Evolutionary conservation across 2,113 vertebrate genomes (phyloP), one percentile per base, ranked within the genome.

Genomic region (Rhineura floridana): DNA sequence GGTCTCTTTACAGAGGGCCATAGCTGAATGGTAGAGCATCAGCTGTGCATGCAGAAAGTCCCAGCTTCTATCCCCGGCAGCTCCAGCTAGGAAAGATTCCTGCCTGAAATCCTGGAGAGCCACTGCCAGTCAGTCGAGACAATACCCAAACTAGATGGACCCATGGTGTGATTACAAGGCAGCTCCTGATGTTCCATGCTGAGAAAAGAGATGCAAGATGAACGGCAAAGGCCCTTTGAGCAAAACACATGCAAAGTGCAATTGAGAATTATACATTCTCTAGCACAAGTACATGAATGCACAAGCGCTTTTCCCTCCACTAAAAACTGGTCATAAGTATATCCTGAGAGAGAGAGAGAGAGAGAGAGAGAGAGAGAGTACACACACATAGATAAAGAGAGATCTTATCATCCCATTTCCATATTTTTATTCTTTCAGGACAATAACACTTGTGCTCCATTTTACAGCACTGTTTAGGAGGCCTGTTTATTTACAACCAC

Each of bases 401-500:
- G 48, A 69, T 0, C 9, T 33, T 77, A 28, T 13, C 59, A 72
- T 77, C 59, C 72, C 0, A 0, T 55, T 73, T 67, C 77, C 78
- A 21, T 69, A 39, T 75, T 46, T 84, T 46, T 65, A 80, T 52
- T 85, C 46, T 76, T 76, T 63, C 84, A 76, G 30, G 59, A 36
- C 28, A 59, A 17, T 52, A 84, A 69, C 1, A 0, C 46, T 80
- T 85, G 90, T 88, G 85, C 91, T 88, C 78, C 91, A 91, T 88
- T 72, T 83, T 55, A 0, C 76, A 50, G 87, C 65, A 2, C 72
- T 88, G 1, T 55, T 86, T 17, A 78, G 79, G 69, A 90, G 91
- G 30, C 8, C 90, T 25, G 75, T 88, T 92, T 89, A 83, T 90
- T 93, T 89, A 83, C 82, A 85, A 84, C 84, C 42, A 23, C 84